Evolutionary conservation across 2,113 vertebrate species (phyloP).

Genomic region (Nycticryphes semicollaris): DNA sequence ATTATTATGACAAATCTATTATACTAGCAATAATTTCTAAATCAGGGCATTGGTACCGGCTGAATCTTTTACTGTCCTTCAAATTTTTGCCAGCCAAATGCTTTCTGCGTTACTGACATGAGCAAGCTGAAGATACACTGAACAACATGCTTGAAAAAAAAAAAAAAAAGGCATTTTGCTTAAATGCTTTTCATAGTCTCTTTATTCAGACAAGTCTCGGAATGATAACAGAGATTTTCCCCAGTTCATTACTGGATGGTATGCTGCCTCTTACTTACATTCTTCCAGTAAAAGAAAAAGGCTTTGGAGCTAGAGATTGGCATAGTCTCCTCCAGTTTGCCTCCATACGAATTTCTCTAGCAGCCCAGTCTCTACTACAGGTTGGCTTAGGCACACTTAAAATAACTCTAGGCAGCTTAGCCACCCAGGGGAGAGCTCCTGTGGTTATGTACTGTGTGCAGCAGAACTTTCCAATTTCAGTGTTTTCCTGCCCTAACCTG

Average conservation of each 20-base stretch:
- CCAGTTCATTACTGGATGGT: background rate
- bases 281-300: background rate
- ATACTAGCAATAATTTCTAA: background rate
- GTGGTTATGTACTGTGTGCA: fast-evolving
- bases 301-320: background rate
- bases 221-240: background rate
- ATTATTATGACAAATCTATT: background rate
- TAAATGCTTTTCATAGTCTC: background rate
- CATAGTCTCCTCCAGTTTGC: background rate
- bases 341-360: background rate
- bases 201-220: background rate
- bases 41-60: background rate
- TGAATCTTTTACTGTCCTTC: background rate
- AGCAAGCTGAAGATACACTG: background rate
- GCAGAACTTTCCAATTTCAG: background rate
- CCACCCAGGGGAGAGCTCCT: background rate
- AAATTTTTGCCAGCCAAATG: background rate
- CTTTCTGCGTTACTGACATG: background rate
- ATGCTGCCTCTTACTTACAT: background rate
- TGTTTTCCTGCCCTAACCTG: background rate
- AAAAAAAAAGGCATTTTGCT: background rate
- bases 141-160: background rate
- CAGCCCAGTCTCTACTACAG: background rate
- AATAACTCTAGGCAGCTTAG: background rate
- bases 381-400: background rate